Conservation (phyloP, 2,888 invertebrate genomes). For the Beris chalybata region DNA sequence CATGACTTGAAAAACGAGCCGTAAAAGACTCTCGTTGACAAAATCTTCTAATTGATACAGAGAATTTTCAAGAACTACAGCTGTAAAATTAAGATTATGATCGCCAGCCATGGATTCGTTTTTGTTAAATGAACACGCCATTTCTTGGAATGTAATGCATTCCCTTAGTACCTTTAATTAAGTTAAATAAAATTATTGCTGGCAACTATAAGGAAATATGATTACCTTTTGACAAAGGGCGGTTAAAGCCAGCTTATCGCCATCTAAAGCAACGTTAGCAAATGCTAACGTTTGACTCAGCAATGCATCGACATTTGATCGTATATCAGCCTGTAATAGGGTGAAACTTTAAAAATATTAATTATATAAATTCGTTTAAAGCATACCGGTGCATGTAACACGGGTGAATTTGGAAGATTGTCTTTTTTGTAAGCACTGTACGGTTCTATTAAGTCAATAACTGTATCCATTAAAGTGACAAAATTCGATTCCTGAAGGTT, state of each 20-base stretch:
- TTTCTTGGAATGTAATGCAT: conserved; percentile 49
- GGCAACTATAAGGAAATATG: not conserved
- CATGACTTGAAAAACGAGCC: conserved; percentile 50
- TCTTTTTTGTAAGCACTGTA: conserved; percentile 45
- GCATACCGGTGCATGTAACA: conserved; percentile 40
- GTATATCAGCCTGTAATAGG: conserved; percentile 43
- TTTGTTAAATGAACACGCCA: conserved; percentile 42
- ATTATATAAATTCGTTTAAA: not conserved
- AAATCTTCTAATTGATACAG: conserved; percentile 51
- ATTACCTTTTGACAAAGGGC: conserved; percentile 51
- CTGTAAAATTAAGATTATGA: conserved; percentile 48
- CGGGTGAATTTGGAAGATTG: conserved; percentile 37
- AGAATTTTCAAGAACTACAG: conserved; percentile 49
- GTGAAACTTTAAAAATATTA: not conserved
- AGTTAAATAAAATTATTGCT: not conserved
- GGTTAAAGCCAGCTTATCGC: conserved; percentile 52
- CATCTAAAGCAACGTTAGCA: conserved; percentile 51
- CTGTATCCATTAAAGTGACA: conserved; percentile 47
- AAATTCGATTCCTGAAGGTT: conserved; percentile 45
- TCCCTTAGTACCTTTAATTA: conserved; percentile 47
- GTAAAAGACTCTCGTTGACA: conserved; percentile 51
- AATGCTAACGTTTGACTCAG: conserved; percentile 51
- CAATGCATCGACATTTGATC: conserved; percentile 47
- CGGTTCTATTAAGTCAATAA: conserved; percentile 46
- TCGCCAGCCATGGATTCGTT: conserved; percentile 38